phyloP scores from a whole-genome alignment of 2,888 invertebrate species.

The Drosophila melanocephala region DNA sequence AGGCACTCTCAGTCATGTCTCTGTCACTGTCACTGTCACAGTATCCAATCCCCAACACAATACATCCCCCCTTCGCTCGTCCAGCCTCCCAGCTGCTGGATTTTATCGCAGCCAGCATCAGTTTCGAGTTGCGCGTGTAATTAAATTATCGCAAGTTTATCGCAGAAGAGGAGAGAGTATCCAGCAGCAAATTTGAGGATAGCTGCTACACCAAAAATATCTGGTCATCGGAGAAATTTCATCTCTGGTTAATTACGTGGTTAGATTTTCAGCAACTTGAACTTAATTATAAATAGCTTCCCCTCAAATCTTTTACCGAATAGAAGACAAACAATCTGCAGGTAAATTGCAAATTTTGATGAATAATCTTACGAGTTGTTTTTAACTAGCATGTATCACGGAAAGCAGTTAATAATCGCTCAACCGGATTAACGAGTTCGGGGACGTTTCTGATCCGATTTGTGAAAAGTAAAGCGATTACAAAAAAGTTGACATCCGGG shows the following conservation, averaged over 20 bases:
- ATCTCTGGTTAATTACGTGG: slow-evolving; percentile 61
- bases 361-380: neutral
- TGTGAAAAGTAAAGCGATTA: neutral
- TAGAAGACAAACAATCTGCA: slow-evolving; percentile 2
- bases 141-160: slow-evolving; percentile 70
- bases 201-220: slow-evolving; percentile 24
- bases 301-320: slow-evolving; percentile 19
- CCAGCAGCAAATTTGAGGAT: slow-evolving; percentile 20
- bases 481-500: neutral
- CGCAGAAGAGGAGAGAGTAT: slow-evolving; percentile 50
- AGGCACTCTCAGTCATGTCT: slow-evolving; percentile 25
- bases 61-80: neutral
- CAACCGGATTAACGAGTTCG: slow-evolving; percentile 1
- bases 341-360: slow-evolving; percentile 10
- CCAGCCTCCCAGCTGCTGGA: neutral
- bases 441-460: slow-evolving; percentile 3
- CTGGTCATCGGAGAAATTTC: slow-evolving; percentile 39
- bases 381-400: neutral
- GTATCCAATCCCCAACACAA: slow-evolving; percentile 1
- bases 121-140: slow-evolving; percentile 63
- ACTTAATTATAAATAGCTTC: slow-evolving; percentile 51
- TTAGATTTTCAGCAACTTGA: slow-evolving; percentile 52
- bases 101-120: slow-evolving; percentile 36
- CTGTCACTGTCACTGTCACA: slow-evolving; percentile 30
- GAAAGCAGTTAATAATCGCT: neutral